Percentiles rank a stretch among this genome's conserved stretches.
Evolutionary conservation across 1,140 invertebrate genomes (phyloP).

Genomic region (Megathymus violae): DNA sequence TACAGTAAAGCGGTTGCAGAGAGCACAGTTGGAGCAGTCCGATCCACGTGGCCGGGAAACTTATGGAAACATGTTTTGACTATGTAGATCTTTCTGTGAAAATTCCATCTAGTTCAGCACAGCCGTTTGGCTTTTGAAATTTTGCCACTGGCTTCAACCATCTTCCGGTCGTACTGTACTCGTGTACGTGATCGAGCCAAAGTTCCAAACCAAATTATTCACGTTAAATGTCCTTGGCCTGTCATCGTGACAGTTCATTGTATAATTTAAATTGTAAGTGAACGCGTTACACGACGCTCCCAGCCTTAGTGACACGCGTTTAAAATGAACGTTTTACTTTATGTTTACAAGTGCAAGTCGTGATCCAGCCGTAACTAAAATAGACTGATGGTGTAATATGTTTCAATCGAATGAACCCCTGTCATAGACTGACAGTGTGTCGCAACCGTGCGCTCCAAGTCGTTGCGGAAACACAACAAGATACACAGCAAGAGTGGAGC

Average conservation of each 20-base stretch:
- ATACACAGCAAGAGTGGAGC: too few relatives aligned
- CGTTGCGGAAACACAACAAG: neutral
- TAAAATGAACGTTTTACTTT: neutral
- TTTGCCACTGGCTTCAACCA: too few relatives aligned
- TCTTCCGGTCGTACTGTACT: too few relatives aligned
- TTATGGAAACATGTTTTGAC: too few relatives aligned
- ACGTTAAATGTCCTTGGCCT: neutral
- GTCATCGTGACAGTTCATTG: neutral
- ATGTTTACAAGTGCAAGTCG: slow-evolving; percentile 5
- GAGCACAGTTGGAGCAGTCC: too few relatives aligned
- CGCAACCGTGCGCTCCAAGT: neutral
- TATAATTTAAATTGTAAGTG: neutral
- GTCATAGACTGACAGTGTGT: slow-evolving; percentile 9
- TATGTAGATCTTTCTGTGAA: too few relatives aligned
- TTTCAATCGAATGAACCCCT: slow-evolving; percentile 22
- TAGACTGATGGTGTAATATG: slow-evolving; percentile 23
- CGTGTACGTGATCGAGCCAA: too few relatives aligned
- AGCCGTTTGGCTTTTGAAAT: too few relatives aligned
- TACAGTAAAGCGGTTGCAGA: too few relatives aligned
- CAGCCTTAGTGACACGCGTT: neutral
- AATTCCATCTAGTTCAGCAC: too few relatives aligned
- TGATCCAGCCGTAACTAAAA: slow-evolving; percentile 20
- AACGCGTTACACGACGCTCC: neutral
- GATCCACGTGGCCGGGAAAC: too few relatives aligned
- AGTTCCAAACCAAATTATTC: neutral